phyloP scores from a whole-genome alignment of 2,888 invertebrate genomes.

The Cremastobaeus sp. region DNA sequence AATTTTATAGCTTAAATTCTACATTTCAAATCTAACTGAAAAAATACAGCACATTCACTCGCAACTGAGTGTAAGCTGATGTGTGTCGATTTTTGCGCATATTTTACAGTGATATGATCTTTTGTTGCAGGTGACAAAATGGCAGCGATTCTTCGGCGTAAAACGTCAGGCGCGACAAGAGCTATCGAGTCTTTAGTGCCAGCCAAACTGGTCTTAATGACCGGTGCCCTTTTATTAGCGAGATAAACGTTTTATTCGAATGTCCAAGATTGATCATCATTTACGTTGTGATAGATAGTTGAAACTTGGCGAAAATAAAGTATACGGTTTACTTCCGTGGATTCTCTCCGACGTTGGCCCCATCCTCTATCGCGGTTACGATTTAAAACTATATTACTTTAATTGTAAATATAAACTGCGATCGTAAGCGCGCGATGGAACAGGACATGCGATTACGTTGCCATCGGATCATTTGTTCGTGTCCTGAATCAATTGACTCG shows the following conservation, averaged over 20 bases:
- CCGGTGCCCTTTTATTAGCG: slow-evolving; percentile 71
- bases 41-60: too few relatives aligned
- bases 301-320: neutral
- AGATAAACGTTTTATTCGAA: slow-evolving; percentile 74
- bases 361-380: slow-evolving; percentile 15
- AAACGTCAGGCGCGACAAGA: slow-evolving; percentile 78
- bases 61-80: too few relatives aligned
- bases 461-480: slow-evolving; percentile 16
- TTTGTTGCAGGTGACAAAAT: slow-evolving; percentile 89
- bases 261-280: slow-evolving; percentile 73
- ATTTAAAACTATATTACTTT: slow-evolving; percentile 61
- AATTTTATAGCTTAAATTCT: too few relatives aligned
- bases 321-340: slow-evolving; percentile 40
- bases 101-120: neutral
- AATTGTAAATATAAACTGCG: slow-evolving; percentile 60
- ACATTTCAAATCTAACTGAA: too few relatives aligned
- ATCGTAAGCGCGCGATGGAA: slow-evolving; percentile 53
- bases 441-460: too few relatives aligned
- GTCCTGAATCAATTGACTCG: slow-evolving; percentile 18
- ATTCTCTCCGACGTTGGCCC: slow-evolving; percentile 20
- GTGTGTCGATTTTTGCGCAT: neutral
- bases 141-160: slow-evolving; percentile 91
- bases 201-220: slow-evolving; percentile 68
- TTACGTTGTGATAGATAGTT: slow-evolving; percentile 71
- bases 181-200: slow-evolving; percentile 69